Percentiles rank a stretch among this genome's conserved stretches.
phyloP scores from a whole-genome alignment of 2,797 vertebrate genomes.

The Manis javanica region DNA sequence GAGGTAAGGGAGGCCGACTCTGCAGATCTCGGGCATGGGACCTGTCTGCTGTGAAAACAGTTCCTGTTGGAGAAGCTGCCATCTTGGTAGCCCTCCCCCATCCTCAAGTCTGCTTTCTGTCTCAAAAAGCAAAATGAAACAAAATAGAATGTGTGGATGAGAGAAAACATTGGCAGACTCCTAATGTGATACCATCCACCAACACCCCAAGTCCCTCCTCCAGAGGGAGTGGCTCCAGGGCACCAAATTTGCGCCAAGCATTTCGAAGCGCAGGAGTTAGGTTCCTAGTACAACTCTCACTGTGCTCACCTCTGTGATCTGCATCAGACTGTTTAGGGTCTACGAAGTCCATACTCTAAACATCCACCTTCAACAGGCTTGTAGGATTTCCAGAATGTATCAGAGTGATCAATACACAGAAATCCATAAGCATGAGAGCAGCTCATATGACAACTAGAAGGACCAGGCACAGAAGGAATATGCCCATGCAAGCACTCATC shows the following conservation, averaged over 20 bases:
- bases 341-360: neutral
- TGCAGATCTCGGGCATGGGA: neutral
- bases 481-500: neutral
- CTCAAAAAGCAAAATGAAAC: neutral
- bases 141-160: neutral
- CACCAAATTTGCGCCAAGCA: neutral
- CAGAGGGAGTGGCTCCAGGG: neutral
- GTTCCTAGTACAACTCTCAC: slow-evolving; percentile 8
- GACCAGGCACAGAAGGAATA: neutral
- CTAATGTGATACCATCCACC: neutral
- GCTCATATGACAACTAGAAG: neutral
- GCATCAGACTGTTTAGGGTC: neutral
- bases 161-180: neutral
- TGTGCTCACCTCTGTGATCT: neutral
- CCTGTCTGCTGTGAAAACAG: neutral
- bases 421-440: neutral
- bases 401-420: neutral
- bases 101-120: neutral
- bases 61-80: neutral
- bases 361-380: neutral
- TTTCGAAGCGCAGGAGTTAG: neutral
- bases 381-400: neutral
- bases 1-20: slow-evolving; percentile 16
- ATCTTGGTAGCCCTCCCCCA: neutral
- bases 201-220: neutral